Base-by-base conservation (phyloP, 1,140 invertebrate genomes). In the Drosophila subobscura region DNA sequence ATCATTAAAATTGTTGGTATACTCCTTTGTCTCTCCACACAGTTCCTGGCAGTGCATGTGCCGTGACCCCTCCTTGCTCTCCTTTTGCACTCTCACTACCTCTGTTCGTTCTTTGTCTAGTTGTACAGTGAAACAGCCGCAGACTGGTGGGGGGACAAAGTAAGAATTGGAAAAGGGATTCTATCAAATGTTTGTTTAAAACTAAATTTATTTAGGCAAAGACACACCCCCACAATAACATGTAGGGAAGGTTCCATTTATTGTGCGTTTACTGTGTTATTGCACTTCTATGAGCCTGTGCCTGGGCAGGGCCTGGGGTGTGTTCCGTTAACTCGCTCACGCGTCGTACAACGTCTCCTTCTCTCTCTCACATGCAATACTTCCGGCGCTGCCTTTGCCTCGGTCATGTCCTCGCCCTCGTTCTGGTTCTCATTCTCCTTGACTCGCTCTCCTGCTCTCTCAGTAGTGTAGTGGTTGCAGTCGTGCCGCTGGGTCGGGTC, bases 1-100 rank as follows among this genome's bases (percentile, higher is more conserved):
- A 89, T 89, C 71, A 89, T 89, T 89, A 89, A 89, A 85, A 85
- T 89, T 89, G 77, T 89, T 89, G 77, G 79, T 89, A 89, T 89
- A 86, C 79, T 73, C 74, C 63, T 78, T 78, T 81, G 73, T 73
- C 60, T 72, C 64, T 75, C 33, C 12, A 12, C 4, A 12, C 33
- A 37, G 37, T 40, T 49, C 44, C 37, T 33, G 55, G 33, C 40
- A 60, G 29, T 71, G 55, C 68, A 72, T 72, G 23, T 60, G 14
- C 27, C 12, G 8, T 63, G 2, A 41, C 40, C 25, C 20, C n/a
- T 56, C 14, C 42, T 46, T 12, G 20, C 46, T 59, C 20, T 40
- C 37, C 14, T 4, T 45, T 25, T 33, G 27, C 25, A 16, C n/a
- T 22, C 33, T 33, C 29, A 33, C 58, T 73, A 47, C 51, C 50